Percentiles rank a stretch among this genome's conserved stretches.
Evolutionary conservation across 2,888 invertebrate species (phyloP).

Genomic region (Hetaerina titia): DNA sequence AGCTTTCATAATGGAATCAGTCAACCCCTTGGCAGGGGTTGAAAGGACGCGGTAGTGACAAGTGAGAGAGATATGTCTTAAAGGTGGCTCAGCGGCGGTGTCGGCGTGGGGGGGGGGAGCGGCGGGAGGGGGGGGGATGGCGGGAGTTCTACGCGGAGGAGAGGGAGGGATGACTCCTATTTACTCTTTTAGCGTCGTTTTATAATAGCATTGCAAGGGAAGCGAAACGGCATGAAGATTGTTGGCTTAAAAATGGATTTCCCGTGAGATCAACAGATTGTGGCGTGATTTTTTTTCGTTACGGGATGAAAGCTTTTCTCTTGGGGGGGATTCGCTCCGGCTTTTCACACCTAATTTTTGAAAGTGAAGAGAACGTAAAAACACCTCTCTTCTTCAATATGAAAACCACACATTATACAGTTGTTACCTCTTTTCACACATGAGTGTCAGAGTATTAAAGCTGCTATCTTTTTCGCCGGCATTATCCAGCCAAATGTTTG

Average conservation of each 20-base stretch:
- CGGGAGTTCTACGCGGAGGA: not conserved
- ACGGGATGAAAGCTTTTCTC: not conserved
- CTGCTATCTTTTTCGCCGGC: no score
- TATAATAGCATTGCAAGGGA: not conserved
- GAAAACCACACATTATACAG: no score
- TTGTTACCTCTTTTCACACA: no score
- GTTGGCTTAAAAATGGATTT: slow-evolving; percentile 25
- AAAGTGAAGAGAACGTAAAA: no score
- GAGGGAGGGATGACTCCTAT: not conserved
- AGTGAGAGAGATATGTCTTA: slow-evolving; percentile 32
- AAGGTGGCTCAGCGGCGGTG: not conserved
- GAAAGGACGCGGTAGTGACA: slow-evolving; percentile 54
- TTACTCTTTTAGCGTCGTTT: not conserved
- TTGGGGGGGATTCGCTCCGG: not conserved
- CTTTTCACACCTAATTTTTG: no score
- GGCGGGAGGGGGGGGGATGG: not conserved
- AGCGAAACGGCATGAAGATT: not conserved
- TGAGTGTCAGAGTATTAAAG: no score
- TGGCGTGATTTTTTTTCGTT: not conserved
- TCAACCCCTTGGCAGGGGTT: slow-evolving; percentile 55
- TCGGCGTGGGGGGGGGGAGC: not conserved
- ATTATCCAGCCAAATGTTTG: no score
- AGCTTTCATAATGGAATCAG: slow-evolving; percentile 63
- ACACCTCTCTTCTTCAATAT: no score
- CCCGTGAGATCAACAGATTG: slow-evolving; percentile 36